Evolutionary conservation across 1,140 invertebrate species (phyloP), one percentile per base, ranked within the genome.

Genomic region (Anagrus nilaparvatae): DNA sequence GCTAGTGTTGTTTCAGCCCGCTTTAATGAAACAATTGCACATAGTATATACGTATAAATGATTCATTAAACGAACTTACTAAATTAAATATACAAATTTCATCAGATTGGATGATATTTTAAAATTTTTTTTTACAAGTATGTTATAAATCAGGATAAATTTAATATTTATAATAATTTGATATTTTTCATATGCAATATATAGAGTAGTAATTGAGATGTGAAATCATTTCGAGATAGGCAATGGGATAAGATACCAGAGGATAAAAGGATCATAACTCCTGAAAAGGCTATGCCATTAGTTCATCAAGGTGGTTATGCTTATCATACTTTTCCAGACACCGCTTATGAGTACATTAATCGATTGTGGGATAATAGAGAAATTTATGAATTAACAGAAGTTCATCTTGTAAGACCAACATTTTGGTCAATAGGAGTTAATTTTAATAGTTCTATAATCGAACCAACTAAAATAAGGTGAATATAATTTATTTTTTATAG

Each of bases 371-470:
- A 48, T 9, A 51, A 51, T 40, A 37, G 37, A 8, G 31, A 27
- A 44, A 48, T 51, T 27, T 49, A 44, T 25, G 40, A 48, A 44
- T 36, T 51, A n/a, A n/a, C n/a, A n/a, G n/a, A n/a, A n/a, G n/a
- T n/a, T n/a, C n/a, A n/a, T n/a, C n/a, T n/a, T n/a, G 12, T 24
- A 10, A 13, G 38, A 27, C 44, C 44, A 5, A 17, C 16, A 10
- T 34, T 12, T 38, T 29, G 46, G 20, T 44, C 45, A 36, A n/a
- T n/a, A n/a, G 46, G 40, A 23, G 42, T 46, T 12, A 36, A 43
- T 13, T 14, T 40, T 29, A 37, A 48, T 23, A 48, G 49, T 38
- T 46, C 46, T 29, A 46, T 51, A 18, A 9, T 43, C 18, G 49
- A 51, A 46, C 37, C 46, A 5, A 13, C 34, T 32, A 51, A 38